Evolutionary conservation across 1,140 invertebrate species (phyloP).

Genomic region (Meteorus sp.): DNA sequence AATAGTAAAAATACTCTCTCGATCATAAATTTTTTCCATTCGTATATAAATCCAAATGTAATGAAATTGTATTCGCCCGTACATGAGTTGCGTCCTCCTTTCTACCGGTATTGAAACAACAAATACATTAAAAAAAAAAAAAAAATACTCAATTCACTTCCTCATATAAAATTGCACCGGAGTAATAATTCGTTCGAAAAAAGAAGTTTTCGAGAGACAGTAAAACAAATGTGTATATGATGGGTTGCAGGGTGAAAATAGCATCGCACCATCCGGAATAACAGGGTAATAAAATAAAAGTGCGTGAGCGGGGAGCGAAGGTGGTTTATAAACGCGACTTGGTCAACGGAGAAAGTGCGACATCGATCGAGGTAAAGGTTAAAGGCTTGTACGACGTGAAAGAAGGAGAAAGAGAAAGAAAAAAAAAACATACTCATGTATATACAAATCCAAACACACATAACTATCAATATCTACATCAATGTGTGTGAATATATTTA

Average conservation of each 20-base stretch:
- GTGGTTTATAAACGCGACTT: constrained; percentile 22
- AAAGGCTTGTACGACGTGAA: constrained; percentile 28
- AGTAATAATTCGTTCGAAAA: background rate
- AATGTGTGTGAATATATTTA: too few species aligned
- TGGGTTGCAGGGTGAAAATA: background rate
- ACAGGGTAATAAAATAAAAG: background rate
- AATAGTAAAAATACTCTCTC: too few species aligned
- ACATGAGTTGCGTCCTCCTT: constrained; percentile 1
- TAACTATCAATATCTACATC: too few species aligned
- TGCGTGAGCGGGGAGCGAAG: constrained; percentile 24
- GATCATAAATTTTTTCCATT: too few species aligned
- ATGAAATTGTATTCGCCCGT: background rate
- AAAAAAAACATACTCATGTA: background rate
- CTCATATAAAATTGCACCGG: background rate
- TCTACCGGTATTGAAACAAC: background rate
- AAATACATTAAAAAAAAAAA: too few species aligned
- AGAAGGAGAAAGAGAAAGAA: constrained; percentile 36
- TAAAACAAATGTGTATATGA: background rate
- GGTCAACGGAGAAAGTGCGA: constrained; percentile 55
- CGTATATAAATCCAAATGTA: too few species aligned
- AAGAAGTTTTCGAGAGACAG: background rate
- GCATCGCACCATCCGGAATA: background rate
- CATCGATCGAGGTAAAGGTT: constrained; percentile 53
- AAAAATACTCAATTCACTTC: too few species aligned
- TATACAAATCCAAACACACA: too few species aligned